Conservation (phyloP, 92 coral and sea anemone species). For the Hydrozoanthus gracilis region DNA sequence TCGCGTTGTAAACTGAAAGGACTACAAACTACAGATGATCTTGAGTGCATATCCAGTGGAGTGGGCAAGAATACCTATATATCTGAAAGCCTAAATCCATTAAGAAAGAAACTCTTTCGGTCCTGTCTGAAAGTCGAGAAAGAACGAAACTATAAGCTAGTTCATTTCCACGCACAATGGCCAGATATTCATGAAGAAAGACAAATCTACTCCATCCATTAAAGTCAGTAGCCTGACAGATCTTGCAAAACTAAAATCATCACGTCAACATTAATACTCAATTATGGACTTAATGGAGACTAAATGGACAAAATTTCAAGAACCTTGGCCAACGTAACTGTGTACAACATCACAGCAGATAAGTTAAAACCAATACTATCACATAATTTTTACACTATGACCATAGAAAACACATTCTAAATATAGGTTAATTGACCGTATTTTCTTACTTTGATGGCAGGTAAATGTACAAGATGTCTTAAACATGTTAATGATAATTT, state of each 20-base stretch:
- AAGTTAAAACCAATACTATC: background rate
- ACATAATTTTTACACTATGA: background rate
- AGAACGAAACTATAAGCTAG: background rate
- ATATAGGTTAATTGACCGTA: background rate
- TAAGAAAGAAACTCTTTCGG: conserved; percentile 4
- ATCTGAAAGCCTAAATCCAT: conserved; percentile 15
- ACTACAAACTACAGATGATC: background rate
- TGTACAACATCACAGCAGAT: background rate
- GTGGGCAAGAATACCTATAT: background rate
- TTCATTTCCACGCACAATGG: conserved; percentile 18
- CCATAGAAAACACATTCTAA: background rate
- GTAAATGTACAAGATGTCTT: conserved; percentile 44
- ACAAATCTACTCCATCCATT: conserved; percentile 15
- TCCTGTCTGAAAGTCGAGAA: conserved; percentile 14
- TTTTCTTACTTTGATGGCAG: background rate
- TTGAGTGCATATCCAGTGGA: conserved; percentile 11
- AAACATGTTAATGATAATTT: conserved; percentile 41
- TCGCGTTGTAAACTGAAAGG: conserved; percentile 7
- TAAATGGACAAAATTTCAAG: background rate
- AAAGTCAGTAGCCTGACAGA: conserved; percentile 5
- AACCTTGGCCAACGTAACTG: background rate
- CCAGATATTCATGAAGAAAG: background rate
- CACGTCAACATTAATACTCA: background rate
- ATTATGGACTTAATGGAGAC: background rate
- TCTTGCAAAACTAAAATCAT: background rate